Percentiles rank a stretch among this genome's conserved stretches.
Conservation (phyloP, 2,797 vertebrate genomes). For the Coccyzus lansbergi region DNA sequence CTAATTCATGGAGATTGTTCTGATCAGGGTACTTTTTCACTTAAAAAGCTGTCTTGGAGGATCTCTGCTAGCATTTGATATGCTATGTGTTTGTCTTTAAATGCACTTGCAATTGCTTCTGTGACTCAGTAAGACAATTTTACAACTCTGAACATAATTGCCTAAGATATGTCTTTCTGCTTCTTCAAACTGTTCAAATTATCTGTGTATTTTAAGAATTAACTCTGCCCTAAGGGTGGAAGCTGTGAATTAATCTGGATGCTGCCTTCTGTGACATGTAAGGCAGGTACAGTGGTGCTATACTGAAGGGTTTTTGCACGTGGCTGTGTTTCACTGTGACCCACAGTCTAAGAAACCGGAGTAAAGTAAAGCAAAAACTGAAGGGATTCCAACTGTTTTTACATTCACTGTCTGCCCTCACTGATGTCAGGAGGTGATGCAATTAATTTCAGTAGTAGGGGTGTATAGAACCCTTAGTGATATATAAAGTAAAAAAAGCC, state of each 20-base stretch:
- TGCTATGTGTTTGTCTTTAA: slow-evolving; percentile 35
- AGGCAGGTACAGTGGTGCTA: neutral
- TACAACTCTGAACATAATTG: neutral
- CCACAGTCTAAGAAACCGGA: neutral
- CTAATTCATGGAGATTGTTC: neutral
- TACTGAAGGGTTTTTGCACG: neutral
- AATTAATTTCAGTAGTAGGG: neutral
- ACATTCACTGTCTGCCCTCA: neutral
- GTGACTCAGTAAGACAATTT: slow-evolving; percentile 51
- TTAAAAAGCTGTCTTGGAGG: neutral
- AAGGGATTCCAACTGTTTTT: neutral
- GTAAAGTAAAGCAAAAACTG: neutral
- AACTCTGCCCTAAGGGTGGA: slow-evolving; percentile 42
- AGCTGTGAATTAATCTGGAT: slow-evolving; percentile 32
- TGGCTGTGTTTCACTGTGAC: neutral
- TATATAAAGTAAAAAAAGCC: neutral
- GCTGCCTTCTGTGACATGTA: neutral
- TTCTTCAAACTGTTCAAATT: slow-evolving; percentile 44
- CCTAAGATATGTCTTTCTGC: slow-evolving; percentile 40
- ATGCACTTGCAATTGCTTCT: slow-evolving; percentile 19
- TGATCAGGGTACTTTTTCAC: neutral
- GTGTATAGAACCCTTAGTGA: neutral
- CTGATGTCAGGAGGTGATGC: neutral
- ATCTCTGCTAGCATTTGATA: neutral
- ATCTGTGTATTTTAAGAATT: slow-evolving; percentile 55